Evolutionary conservation across 35 echinoderm and acorn worm genomes (phyloP), one percentile per base, ranked within the genome.

Genomic region (Heliocidaris erythrogramma): DNA sequence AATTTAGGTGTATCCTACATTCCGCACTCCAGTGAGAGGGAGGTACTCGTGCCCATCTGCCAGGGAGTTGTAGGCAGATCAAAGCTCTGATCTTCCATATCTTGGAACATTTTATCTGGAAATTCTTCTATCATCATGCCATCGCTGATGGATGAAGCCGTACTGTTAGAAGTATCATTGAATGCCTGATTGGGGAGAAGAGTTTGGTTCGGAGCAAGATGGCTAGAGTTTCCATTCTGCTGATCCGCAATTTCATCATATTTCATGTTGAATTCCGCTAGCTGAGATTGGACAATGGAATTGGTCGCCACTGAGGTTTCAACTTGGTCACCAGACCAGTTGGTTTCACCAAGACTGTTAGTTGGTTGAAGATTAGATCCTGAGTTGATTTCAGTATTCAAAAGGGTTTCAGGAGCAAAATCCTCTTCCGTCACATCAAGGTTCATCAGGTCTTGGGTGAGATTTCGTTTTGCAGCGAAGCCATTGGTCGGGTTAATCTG

Each of bases 111-210:
- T 32, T 92, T 92, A 30, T 92, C 91, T 11, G 91, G 47, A 56
- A 94, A 49, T 17, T 96, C 95, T 32, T 96, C 95, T 59, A 96
- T 96, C 30, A 59, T 94, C 59, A 96, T 96, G 16, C 93, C 88
- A 49, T 96, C 95, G 32, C 93, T 94, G 30, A 96, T 85, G 13
- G 95, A 94, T 24, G 95, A 96, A 21, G 95, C 59, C 24, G 95
- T 96, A 49, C 95, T 96, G 47, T 96, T 96, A 21, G 95, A 96
- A 30, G 93, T 88, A 49, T 96, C 95, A 60, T 95, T 95, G 48
- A 95, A 88, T 42, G 86, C n/a, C 71, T 95, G 94, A 17, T 86
- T 94, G 21, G 84, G 84, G 16, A 94, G 69, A 18, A 94, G 48
- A 16, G 61, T 47, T 86, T 94, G 71, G 78, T 94, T 47, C 21